phyloP scores from a whole-genome alignment of 2,888 invertebrate species.

The Volucella inanis region DNA sequence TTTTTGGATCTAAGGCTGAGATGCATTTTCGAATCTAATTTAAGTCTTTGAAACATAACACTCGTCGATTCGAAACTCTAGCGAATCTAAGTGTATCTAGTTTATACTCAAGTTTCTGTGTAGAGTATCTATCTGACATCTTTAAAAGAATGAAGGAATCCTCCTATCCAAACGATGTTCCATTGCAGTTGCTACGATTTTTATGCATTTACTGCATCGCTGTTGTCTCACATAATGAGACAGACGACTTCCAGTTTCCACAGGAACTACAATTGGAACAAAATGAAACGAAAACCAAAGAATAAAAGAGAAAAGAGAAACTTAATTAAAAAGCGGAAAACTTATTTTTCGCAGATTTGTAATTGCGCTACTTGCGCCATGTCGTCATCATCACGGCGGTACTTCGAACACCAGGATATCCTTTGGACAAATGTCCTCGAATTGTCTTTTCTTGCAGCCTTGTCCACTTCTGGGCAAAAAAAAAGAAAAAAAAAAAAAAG shows the following conservation, averaged over 20 bases:
- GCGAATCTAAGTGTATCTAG: no score
- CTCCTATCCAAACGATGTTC: constrained; percentile 1
- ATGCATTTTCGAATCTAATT: no score
- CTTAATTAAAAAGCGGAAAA: constrained; percentile 66
- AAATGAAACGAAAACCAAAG: not conserved
- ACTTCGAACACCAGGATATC: constrained; percentile 34
- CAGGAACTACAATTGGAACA: not conserved
- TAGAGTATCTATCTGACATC: no score
- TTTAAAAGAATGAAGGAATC: not conserved
- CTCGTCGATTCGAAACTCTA: no score
- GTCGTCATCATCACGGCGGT: constrained; percentile 16
- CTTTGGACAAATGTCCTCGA: constrained; percentile 46
- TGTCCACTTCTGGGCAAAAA: constrained; percentile 28
- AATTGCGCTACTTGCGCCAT: constrained; percentile 53
- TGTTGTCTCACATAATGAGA: constrained; percentile 30
- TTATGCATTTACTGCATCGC: not conserved
- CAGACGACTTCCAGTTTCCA: not conserved
- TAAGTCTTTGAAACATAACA: no score
- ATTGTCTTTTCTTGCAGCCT: constrained; percentile 27
- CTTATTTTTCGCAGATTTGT: constrained; percentile 57
- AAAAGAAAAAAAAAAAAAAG: constrained; percentile 26
- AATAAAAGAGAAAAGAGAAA: constrained; percentile 14
- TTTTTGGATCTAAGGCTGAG: no score
- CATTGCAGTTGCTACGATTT: not conserved
- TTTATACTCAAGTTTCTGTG: no score